These are phyloP conservation scores for Oscheius myriophilus DNA, from an alignment of 2,888 invertebrate genomes.

Conservation along the genomic window DNA sequence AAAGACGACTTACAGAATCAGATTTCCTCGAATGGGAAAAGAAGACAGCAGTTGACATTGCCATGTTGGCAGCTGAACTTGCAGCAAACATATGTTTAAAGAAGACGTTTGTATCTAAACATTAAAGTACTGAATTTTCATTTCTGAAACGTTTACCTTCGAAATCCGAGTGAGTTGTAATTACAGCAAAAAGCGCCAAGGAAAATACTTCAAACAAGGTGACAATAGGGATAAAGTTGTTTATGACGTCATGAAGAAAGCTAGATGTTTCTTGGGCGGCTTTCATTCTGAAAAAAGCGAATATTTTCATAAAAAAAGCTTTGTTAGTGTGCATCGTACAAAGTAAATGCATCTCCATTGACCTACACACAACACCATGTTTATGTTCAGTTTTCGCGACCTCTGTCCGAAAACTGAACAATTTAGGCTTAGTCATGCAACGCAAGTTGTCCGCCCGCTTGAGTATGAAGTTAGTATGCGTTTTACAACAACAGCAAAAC, in stretches of 20 bases:
- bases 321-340: too few relatives aligned
- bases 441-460: too few relatives aligned
- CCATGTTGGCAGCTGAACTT: constrained; percentile 11
- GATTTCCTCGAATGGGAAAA: neutral
- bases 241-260: neutral
- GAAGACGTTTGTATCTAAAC: constrained; percentile 1
- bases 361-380: too few relatives aligned
- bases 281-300: constrained; percentile 13
- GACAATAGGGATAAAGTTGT: constrained; percentile 8
- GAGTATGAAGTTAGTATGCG: too few relatives aligned
- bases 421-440: too few relatives aligned
- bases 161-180: constrained; percentile 17
- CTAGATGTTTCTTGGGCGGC: neutral
- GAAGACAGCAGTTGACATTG: neutral
- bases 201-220: neutral
- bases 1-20: constrained; percentile 14
- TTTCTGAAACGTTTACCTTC: constrained; percentile 3
- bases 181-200: constrained; percentile 15
- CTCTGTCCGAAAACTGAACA: too few relatives aligned
- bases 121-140: neutral
- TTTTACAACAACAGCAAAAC: too few relatives aligned
- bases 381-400: too few relatives aligned
- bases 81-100: constrained; percentile 14
- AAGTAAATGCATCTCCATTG: too few relatives aligned
- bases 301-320: neutral